Conservation (phyloP, 2,113 vertebrate species). For the Galbula dea region DNA sequence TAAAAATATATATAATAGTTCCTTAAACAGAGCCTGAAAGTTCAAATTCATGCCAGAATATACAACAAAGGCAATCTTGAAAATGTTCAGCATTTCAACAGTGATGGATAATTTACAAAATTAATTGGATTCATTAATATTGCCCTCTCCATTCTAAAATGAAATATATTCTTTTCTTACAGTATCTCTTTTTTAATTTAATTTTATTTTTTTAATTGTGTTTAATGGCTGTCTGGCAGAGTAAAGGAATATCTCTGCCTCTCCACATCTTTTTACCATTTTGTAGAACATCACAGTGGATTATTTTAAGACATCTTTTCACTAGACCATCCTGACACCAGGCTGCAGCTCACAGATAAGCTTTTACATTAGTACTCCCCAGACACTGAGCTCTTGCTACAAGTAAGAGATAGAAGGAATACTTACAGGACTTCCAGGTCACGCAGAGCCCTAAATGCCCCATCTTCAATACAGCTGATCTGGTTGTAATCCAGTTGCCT, state of each 20-base stretch:
- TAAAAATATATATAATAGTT: neutral
- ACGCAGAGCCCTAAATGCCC: conserved; percentile 90
- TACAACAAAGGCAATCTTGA: neutral
- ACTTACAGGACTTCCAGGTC: conserved; percentile 99
- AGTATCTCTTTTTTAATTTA: neutral
- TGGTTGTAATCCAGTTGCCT: conserved; percentile 99
- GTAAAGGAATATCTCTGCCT: neutral
- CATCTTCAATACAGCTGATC: conserved; percentile 97
- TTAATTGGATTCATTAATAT: neutral
- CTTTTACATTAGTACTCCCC: conserved; percentile 19
- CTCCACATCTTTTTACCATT: neutral
- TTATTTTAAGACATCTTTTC: conserved; percentile 45
- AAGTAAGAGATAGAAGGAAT: conserved; percentile 60
- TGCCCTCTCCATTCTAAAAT: neutral
- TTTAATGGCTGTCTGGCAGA: neutral
- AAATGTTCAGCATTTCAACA: neutral
- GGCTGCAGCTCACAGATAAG: conserved; percentile 45
- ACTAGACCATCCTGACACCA: conserved; percentile 16
- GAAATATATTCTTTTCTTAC: neutral
- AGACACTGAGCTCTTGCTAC: conserved; percentile 27
- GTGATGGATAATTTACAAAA: neutral
- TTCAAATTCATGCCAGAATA: neutral
- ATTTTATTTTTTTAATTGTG: neutral
- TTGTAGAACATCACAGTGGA: neutral
- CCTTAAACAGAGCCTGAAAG: neutral